These are phyloP conservation scores for Lydus trimaculatus DNA, from an alignment of 2,888 invertebrate species.

Conservation along the genomic window DNA sequence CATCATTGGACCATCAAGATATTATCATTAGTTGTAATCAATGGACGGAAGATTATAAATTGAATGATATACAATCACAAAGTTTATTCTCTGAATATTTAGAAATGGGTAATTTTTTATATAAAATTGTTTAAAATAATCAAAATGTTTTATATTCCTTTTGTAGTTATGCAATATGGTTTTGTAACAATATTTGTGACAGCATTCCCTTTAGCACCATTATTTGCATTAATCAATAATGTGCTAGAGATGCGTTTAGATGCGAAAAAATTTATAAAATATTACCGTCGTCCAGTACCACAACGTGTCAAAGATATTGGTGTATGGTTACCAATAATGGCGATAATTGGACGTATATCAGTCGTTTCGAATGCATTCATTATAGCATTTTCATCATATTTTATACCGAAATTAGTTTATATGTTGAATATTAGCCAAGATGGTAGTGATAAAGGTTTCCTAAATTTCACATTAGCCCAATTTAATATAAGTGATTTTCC, in stretches of 20 bases:
- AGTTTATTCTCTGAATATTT: conserved; percentile 83
- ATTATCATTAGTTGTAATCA: conserved; percentile 66
- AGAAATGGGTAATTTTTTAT: conserved; percentile 75
- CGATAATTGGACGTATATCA: conserved; percentile 76
- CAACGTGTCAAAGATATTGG: conserved; percentile 79
- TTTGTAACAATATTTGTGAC: conserved; percentile 87
- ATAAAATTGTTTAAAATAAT: no score
- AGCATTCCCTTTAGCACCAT: conserved; percentile 84
- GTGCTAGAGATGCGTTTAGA: conserved; percentile 83
- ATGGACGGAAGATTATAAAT: conserved; percentile 78
- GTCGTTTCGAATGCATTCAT: conserved; percentile 78
- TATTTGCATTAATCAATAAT: conserved; percentile 84
- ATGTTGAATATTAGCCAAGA: conserved; percentile 62
- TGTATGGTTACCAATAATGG: conserved; percentile 79
- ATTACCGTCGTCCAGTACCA: conserved; percentile 77
- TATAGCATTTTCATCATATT: conserved; percentile 85
- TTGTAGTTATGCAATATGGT: conserved; percentile 73
- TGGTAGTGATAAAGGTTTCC: conserved; percentile 67
- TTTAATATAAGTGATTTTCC: conserved; percentile 71
- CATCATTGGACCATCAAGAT: conserved; percentile 53
- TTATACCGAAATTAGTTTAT: conserved; percentile 81
- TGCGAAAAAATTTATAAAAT: conserved; percentile 80
- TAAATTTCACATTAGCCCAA: conserved; percentile 73
- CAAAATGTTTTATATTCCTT: neutral
- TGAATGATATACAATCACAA: conserved; percentile 69